A percentile compares a stretch with the other conserved stretches of the same genome.
Evolutionary conservation across 2,113 vertebrate genomes (phyloP).

Genomic region (Sarotherodon lohbergeri): DNA sequence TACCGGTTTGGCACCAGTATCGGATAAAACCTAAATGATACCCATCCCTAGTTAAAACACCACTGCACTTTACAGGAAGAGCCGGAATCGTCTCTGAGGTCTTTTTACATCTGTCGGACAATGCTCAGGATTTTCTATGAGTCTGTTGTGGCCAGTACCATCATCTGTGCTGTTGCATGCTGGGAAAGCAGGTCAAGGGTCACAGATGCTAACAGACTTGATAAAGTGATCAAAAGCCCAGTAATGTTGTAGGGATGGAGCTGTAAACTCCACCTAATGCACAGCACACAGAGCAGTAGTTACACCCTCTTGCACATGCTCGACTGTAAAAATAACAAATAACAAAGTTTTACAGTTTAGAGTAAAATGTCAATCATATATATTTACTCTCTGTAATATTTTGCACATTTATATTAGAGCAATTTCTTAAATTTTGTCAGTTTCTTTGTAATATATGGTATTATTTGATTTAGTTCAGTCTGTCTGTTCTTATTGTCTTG

Average conservation of each 20-base stretch:
- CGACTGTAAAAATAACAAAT: neutral
- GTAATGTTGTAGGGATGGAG: neutral
- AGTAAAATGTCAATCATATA: fast-evolving
- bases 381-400: neutral
- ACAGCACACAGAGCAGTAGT: fast-evolving
- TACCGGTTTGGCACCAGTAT: too few relatives aligned
- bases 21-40: too few relatives aligned
- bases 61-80: too few relatives aligned
- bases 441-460: neutral
- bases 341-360: neutral
- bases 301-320: neutral
- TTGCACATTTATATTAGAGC: neutral
- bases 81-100: too few relatives aligned
- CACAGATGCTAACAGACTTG: neutral
- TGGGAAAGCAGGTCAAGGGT: neutral
- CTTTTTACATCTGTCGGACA: too few relatives aligned
- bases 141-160: neutral
- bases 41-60: too few relatives aligned
- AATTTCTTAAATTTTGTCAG: neutral
- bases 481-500: neutral
- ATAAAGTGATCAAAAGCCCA: neutral
- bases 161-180: neutral
- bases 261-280: fast-evolving
- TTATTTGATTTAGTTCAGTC: neutral
- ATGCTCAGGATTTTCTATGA: too few relatives aligned